A percentile compares a stretch with the other conserved stretches of the same genome.
phyloP scores from a whole-genome alignment of 2,113 vertebrate species.

The Malaclemys terrapin region DNA sequence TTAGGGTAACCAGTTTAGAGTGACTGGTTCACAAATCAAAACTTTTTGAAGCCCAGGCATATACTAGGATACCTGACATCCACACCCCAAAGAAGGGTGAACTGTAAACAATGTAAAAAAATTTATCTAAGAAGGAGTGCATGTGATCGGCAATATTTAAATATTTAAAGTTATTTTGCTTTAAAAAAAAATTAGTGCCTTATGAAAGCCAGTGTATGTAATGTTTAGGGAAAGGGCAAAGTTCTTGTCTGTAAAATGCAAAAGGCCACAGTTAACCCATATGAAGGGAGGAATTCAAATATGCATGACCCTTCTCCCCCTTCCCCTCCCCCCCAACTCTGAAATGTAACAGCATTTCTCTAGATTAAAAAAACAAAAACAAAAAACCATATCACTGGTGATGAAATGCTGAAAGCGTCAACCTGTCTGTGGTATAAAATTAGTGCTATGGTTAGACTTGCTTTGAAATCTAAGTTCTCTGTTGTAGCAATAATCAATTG shows the following conservation, averaged over 20 bases:
- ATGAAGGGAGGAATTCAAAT: not conserved
- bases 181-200: not conserved
- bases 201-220: not conserved
- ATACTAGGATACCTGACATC: not conserved
- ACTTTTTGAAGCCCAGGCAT: not conserved
- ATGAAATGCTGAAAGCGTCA: not conserved
- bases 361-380: not conserved
- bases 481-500: not conserved
- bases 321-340: not conserved
- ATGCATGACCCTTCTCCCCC: not conserved
- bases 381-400: constrained; percentile 6
- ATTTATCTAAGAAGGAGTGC: not conserved
- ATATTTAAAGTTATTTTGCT: not conserved
- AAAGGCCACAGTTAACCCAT: not conserved
- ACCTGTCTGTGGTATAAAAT: not conserved
- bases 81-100: not conserved
- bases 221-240: not conserved
- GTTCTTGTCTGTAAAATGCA: not conserved
- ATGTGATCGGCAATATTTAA: not conserved
- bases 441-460: not conserved
- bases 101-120: accelerated
- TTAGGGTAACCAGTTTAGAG: not conserved
- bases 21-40: not conserved
- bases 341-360: not conserved
- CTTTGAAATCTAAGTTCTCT: not conserved